A percentile compares a stretch with the other conserved stretches of the same genome.
phyloP scores from a whole-genome alignment of 2,888 invertebrate genomes.

The Clistopyga incitator region DNA sequence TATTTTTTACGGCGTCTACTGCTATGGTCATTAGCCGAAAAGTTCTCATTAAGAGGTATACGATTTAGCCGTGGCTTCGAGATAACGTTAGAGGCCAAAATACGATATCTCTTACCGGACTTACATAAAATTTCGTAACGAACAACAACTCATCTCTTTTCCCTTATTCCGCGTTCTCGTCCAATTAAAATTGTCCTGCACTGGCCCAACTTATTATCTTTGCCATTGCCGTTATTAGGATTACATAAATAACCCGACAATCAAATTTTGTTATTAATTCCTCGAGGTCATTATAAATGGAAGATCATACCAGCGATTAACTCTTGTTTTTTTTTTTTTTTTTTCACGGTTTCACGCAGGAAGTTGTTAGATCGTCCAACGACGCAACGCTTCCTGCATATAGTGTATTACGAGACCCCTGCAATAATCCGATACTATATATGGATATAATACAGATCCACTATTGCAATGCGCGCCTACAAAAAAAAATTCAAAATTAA shows the following conservation, averaged over 20 bases:
- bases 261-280: slow-evolving; percentile 44
- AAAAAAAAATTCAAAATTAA: background rate
- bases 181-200: background rate
- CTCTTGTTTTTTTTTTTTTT: slow-evolving; percentile 57
- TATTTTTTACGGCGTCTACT: no score
- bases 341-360: slow-evolving; percentile 71
- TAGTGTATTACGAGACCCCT: slow-evolving; percentile 2
- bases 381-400: slow-evolving; percentile 72
- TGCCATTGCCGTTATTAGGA: slow-evolving; percentile 2
- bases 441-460: background rate
- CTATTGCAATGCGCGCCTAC: background rate
- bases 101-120: no score
- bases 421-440: background rate
- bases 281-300: slow-evolving; percentile 33
- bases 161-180: background rate
- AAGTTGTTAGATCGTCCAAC: slow-evolving; percentile 74
- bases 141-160: background rate
- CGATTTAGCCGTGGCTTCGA: background rate
- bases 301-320: slow-evolving; percentile 28
- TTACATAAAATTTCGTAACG: no score
- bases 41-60: no score
- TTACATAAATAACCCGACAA: slow-evolving; percentile 13
- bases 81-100: background rate
- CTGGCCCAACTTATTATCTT: background rate
- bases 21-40: no score